Conservation (phyloP, 2,888 invertebrate genomes). For the Rhagium mordax region DNA sequence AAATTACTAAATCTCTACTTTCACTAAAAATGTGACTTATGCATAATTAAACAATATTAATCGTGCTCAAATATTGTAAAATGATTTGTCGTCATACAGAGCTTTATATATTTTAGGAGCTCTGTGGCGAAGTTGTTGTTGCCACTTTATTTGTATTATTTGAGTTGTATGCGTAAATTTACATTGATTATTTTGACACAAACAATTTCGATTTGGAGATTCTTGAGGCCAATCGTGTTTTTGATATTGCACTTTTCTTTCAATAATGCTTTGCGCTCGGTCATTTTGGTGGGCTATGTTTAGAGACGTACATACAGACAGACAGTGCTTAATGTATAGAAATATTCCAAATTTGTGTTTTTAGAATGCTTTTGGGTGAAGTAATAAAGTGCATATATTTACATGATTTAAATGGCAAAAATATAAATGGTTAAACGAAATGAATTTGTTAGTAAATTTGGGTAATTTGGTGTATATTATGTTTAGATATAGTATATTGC, state of each 20-base stretch:
- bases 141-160: too few species aligned
- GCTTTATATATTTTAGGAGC: too few species aligned
- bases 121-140: too few species aligned
- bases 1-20: too few species aligned
- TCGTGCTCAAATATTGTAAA: too few species aligned
- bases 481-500: constrained; percentile 32
- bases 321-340: neutral
- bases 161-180: too few species aligned
- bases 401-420: neutral
- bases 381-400: neutral
- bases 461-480: neutral
- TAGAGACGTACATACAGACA: neutral
- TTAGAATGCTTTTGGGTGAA: neutral
- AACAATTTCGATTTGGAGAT: too few species aligned
- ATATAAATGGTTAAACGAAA: neutral
- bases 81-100: too few species aligned
- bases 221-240: neutral
- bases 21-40: too few species aligned
- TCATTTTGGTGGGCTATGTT: neutral
- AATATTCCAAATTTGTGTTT: neutral
- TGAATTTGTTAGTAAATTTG: neutral
- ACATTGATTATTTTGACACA: too few species aligned
- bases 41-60: too few species aligned
- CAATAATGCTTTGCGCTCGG: too few species aligned
- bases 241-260: neutral